Evolutionary conservation across 2,797 vertebrate species (phyloP), one percentile per base, ranked within the genome.

Genomic region (Muscicapa striata): DNA sequence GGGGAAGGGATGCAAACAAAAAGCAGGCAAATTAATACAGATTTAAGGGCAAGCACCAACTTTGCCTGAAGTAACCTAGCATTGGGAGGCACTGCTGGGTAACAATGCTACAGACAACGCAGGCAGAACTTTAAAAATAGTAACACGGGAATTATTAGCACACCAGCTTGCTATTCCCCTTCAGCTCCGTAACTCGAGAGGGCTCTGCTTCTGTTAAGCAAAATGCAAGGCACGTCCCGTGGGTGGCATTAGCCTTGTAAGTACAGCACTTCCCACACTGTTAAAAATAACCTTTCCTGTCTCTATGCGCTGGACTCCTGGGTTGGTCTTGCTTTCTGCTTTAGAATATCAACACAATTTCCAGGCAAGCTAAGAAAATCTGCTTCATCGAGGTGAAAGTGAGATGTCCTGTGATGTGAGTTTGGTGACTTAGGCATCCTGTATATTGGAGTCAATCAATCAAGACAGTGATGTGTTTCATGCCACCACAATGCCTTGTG

Each of bases 261-360:
- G 82, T 66, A 80, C 89, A 90, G 61, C 78, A 61, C 84, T 94
- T 91, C 36, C 85, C 75, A 63, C 61, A 46, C 26, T n/a, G 57
- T 88, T 94, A 96, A 97, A 97, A 97, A 96, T 96, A 97, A 90
- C 69, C 48, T 70, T 59, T 21, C 82, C 79, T 73, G 45, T 86
- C 75, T 80, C 90, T 21, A 4, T 29, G 41, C 7, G 1, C 46
- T 4, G 75, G 92, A 91, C 80, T 77, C 66, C 0, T 17, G 62
- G 52, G 48, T 18, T 43, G 51, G n/a, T 51, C 97, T 85, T 67
- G 54, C 79, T 79, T 89, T 77, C 41, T 29, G 12, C 32, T 64
- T 82, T 66, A 61, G 78, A 70, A 59, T 61, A 90, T 34, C 40
- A n/a, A 52, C 48, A 55, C 10, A 52, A 24, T 69, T 94, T 83